Conservation (phyloP, 2,797 vertebrate species). For the Amblyraja radiata region DNA sequence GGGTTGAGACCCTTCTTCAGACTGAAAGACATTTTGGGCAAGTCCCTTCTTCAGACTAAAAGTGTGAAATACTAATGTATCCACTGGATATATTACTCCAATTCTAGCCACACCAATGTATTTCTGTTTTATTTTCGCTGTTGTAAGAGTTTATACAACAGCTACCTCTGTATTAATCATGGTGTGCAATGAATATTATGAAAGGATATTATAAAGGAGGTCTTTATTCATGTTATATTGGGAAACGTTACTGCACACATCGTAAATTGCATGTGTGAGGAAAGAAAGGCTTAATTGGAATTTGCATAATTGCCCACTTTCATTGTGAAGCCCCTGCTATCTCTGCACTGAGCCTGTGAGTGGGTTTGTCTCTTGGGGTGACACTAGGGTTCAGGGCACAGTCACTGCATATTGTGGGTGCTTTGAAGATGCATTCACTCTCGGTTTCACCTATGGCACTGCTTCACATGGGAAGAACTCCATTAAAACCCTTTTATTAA, state of each 20-base stretch:
- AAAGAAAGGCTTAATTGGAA: background rate
- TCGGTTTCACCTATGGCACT: background rate
- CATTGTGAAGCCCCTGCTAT: no score
- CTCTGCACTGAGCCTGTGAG: background rate
- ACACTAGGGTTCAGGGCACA: background rate
- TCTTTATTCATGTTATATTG: background rate
- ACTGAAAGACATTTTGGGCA: no score
- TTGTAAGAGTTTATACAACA: background rate
- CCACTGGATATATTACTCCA: no score
- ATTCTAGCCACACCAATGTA: no score
- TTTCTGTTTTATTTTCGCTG: background rate
- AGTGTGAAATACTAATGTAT: no score
- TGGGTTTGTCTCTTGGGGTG: no score
- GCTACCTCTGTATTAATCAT: no score
- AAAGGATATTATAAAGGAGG: background rate
- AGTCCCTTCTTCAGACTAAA: no score
- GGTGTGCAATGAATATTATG: background rate
- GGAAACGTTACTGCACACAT: background rate
- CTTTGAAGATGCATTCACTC: background rate
- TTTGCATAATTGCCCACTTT: background rate
- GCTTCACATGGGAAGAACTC: background rate
- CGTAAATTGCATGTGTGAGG: background rate
- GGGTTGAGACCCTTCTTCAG: no score
- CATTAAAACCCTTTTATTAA: slow-evolving; percentile 21
- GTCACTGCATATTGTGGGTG: background rate